Evolutionary conservation across 2,797 vertebrate species (phyloP), one percentile per base, ranked within the genome.

Genomic region (Picus viridis): DNA sequence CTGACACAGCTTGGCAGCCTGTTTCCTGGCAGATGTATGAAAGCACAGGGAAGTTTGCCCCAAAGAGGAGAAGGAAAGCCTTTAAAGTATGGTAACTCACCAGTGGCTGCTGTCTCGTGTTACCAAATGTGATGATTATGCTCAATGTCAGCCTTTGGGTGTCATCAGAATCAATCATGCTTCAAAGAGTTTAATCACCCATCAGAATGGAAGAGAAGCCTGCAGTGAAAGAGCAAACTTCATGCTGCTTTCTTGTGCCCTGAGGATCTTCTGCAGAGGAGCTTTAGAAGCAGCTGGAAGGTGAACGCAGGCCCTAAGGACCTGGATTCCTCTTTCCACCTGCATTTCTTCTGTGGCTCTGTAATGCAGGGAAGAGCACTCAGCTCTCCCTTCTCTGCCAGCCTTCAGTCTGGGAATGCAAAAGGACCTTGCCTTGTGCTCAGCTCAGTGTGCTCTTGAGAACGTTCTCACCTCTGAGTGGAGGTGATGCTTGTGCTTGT

Each of bases 191-290:
- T 54, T 32, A 24, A 22, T 29, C 3, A 1, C 30, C 5, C 49
- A 58, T 3, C 12, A 43, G 58, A 24, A 29, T 1, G 16, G 64
- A 89, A 61, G 61, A 76, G 47, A 29, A 19, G 41, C 6, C 57
- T 72, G 36, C 49, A 47, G 74, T 17, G 43, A 53, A n/a, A 77
- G 79, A 65, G 65, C 45, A 36, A 58, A 51, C 70, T 45, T 83
- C 1, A 0, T 30, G 0, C 26, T 17, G 18, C 1, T 6, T 75
- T 32, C 1, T 2, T 29, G 12, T 64, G 49, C 49, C 64, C 32
- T 9, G 1, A 20, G 57, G 53, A 30, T 4, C 22, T 36, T 16
- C 10, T 23, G 0, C 7, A 69, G 73, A 30, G n/a, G 23, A 61
- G 45, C 57, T 22, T 1, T 49, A 64, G 18, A 67, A 83, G 14